phyloP scores from a whole-genome alignment of 2,113 vertebrate genomes.

The Dasyprocta punctata region DNA sequence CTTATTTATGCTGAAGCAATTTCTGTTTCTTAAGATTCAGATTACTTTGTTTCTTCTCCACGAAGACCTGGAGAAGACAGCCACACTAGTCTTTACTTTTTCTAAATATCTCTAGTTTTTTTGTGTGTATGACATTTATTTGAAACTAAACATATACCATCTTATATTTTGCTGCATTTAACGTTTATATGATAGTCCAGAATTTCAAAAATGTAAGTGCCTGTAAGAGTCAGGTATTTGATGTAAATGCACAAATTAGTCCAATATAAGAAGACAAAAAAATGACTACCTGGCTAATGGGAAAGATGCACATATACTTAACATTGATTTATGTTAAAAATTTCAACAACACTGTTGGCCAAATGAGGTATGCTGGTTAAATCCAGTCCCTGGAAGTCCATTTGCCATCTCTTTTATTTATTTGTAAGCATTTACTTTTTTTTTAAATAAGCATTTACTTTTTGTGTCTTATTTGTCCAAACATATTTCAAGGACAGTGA shows the following conservation, averaged over 20 bases:
- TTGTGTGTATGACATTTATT: neutral
- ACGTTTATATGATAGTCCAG: neutral
- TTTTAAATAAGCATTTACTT: conserved; percentile 57
- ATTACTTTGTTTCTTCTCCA: neutral
- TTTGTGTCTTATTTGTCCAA: conserved; percentile 66
- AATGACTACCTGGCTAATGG: neutral
- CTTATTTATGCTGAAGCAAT: neutral
- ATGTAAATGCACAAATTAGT: neutral
- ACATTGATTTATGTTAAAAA: neutral
- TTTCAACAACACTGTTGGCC: neutral
- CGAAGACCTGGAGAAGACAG: neutral
- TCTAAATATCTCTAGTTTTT: neutral
- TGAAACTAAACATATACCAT: neutral
- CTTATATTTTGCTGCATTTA: neutral
- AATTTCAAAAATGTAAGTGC: neutral
- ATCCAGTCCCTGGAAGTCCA: neutral
- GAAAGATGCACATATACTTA: neutral
- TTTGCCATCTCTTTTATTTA: conserved; percentile 60
- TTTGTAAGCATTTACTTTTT: conserved; percentile 62
- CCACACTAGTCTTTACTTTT: neutral
- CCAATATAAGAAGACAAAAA: neutral
- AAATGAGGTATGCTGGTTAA: conserved; percentile 7
- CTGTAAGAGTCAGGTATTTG: neutral
- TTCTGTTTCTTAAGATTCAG: neutral
- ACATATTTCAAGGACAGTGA: conserved; percentile 53